Conservation (phyloP, 2,888 invertebrate species). For the Luperina nickerlii region DNA sequence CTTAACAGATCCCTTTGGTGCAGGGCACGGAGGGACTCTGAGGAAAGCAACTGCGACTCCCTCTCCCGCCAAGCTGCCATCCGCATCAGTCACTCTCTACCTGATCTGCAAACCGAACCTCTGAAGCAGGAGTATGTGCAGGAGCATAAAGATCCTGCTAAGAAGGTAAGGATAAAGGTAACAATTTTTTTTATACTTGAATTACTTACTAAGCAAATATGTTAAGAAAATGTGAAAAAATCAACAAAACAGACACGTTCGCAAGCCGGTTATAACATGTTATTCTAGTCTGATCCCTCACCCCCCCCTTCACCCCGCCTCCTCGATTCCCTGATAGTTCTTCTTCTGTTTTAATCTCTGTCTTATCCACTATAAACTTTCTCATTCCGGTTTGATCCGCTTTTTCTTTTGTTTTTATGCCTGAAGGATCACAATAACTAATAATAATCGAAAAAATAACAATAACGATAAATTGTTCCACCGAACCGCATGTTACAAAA, state of each 20-base stretch:
- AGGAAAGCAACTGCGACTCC: conserved; percentile 89
- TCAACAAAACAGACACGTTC: background rate
- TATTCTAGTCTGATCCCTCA: no score
- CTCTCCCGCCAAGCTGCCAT: conserved; percentile 92
- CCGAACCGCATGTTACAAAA: no score
- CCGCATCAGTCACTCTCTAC: conserved; percentile 94
- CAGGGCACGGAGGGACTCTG: conserved; percentile 86
- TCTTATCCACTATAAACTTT: no score
- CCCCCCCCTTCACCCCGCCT: no score
- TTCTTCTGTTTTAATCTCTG: no score
- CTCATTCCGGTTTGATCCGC: no score
- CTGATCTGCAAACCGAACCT: conserved; percentile 93
- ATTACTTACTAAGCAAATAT: no score
- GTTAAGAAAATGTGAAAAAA: background rate
- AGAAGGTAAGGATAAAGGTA: conserved; percentile 89
- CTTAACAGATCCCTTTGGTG: conserved; percentile 71
- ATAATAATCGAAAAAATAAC: no score
- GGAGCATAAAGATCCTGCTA: conserved; percentile 92
- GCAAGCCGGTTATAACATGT: background rate
- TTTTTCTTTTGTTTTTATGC: no score
- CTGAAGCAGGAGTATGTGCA: conserved; percentile 93
- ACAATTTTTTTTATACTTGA: background rate
- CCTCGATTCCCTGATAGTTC: no score
- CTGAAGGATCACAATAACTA: no score
- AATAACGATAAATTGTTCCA: no score